phyloP scores from a whole-genome alignment of 35 echinoderm and acorn worm genomes.

The Acanthaster planci region DNA sequence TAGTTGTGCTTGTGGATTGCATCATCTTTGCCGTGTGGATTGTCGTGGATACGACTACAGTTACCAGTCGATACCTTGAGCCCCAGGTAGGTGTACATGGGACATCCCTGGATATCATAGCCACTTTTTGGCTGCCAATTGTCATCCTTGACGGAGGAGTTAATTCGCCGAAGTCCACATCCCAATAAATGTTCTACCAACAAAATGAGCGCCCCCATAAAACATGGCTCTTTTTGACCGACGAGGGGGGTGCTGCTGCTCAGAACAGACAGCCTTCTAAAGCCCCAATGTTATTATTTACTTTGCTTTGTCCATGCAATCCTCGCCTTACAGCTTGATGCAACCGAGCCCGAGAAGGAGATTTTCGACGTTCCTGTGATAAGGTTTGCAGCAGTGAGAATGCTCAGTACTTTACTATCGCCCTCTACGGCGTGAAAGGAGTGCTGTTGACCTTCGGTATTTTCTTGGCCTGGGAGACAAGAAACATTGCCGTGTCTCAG shows the following conservation, averaged over 20 bases:
- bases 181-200: too few species aligned
- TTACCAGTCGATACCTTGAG: not conserved
- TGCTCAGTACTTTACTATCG: not conserved
- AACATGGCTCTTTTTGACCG: too few species aligned
- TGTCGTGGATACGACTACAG: not conserved
- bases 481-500: not conserved
- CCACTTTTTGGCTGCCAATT: too few species aligned
- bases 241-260: too few species aligned
- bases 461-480: constrained; percentile 35
- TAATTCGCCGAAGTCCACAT: too few species aligned
- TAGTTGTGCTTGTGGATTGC: not conserved
- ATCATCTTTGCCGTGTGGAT: constrained; percentile 13
- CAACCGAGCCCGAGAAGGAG: constrained; percentile 6
- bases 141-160: too few species aligned
- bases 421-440: not conserved
- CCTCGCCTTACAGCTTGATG: constrained; percentile 13
- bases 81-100: not conserved
- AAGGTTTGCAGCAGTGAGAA: not conserved
- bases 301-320: too few species aligned
- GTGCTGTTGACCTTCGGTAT: constrained; percentile 21
- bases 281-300: too few species aligned
- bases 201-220: too few species aligned
- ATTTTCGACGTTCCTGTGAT: constrained; percentile 1
- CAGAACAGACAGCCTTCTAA: too few species aligned
- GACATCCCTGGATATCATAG: too few species aligned